Base-by-base conservation (phyloP, 2,888 invertebrate genomes). In the Callimorpha dominula region DNA sequence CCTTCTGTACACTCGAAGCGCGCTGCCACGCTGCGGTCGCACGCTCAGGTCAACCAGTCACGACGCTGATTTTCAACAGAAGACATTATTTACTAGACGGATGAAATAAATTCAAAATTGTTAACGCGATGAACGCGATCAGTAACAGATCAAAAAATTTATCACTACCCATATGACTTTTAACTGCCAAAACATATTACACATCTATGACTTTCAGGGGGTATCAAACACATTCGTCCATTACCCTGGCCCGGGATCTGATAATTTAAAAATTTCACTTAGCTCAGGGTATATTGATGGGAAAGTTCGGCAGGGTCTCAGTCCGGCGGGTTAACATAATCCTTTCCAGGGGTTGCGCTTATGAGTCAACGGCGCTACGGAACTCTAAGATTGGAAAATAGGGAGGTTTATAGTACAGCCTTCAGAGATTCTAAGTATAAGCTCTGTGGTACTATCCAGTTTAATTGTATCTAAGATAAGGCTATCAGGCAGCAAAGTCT, bases 31-130 rank as follows among this genome's bases (percentile, higher is more conserved):
- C 63, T 60, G 72, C 65, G 62, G 50, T 70, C 54, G 66, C 62
- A 20, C 72, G 42, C 60, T 72, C 68, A 68, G 70, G 76, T 71
- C 76, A 68, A 76, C 76, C 70, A 70, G 70, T 70, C 69, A 73
- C 74, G 72, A 74, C 62, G 49, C 49, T 62, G 46, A 49, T 49
- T 49, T 50, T 50, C 43, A 52, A 40, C 17, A 20, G n/a, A 42
- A 54, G 4, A 17, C 40, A 65, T 65, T 50, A 31, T 54, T 68
- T 57, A 46, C 46, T 15, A 60, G 46, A 49, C 15, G 9, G n/a
- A 40, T 14, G 17, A 43, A 60, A 46, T n/a, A 6, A 14, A 20
- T 60, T 68, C 43, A 9, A 57, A 57, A 17, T 46, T 11, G 4
- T 42, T 43, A 40, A n/a, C n/a, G n/a, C 4, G 12, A 31, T 60